Evolutionary conservation across 1,140 invertebrate genomes (phyloP), one percentile per base, ranked within the genome.

Genomic region (Pseudachorutes palmiensis): DNA sequence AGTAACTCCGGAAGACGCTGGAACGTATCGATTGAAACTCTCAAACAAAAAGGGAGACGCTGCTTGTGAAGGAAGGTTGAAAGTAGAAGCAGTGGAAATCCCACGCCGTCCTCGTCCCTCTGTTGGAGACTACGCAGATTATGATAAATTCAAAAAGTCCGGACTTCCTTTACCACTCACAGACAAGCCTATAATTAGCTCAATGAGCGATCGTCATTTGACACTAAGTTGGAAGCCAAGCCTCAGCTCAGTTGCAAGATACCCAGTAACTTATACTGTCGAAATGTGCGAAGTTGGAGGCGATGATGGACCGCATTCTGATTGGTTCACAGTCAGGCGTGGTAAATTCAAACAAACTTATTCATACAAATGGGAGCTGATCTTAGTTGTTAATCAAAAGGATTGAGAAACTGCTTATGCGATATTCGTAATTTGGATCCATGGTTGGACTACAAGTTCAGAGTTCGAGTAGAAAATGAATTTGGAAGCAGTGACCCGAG

Each of bases 401-500:
- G 90, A 2, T 83, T 95, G 3, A 83, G 90, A 67, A 90, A 89
- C 49, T 92, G 89, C 74, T 84, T 85, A 26, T 92, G 90, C 75
- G 91, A 93, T 74, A 88, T 96, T 59, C 81, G 85, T 30, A 89
- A 89, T 77, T 81, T 91, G 41, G 86, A 90, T 74, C 91, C 92
- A 0, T 89, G 90, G 79, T 82, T 88, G 63, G 92, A 96, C 79
- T 96, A 95, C 79, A 88, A 89, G 76, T 96, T 96, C 81, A 82
- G 94, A 55, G 84, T 97, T 30, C 84, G 93, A n/a, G 94, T 96
- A 1, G 92, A 96, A 76, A 97, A 97, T 77, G 92, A 93, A 77
- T 92, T 91, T 75, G 94, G 94, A n/a, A 85, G 96, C n/a, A 94
- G 92, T 77, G 94, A 97, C 76, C 93, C 94, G 0, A 94, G 90